phyloP scores from a whole-genome alignment of 1,140 invertebrate species.

The Atta colombica region DNA sequence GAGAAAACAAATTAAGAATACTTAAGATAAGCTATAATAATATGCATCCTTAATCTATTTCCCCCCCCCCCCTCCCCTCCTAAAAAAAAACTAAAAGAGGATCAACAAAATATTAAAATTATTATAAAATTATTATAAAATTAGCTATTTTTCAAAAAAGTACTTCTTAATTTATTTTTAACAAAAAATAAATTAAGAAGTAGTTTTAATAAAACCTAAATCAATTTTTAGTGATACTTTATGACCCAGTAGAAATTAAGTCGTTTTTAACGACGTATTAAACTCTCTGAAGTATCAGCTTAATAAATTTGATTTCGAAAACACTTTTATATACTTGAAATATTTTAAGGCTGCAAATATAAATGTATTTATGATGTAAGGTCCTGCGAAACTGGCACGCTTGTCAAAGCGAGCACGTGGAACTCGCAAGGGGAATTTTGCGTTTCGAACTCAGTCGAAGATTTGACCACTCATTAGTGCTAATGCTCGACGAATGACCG shows the following conservation, averaged over 20 bases:
- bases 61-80: no score
- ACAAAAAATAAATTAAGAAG: no score
- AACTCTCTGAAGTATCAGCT: background rate
- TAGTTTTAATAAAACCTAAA: no score
- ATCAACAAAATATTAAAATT: no score
- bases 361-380: background rate
- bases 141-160: no score
- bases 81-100: no score
- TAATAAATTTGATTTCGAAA: background rate
- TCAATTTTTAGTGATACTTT: no score
- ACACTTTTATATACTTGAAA: background rate
- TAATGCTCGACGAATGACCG: slow-evolving; percentile 70
- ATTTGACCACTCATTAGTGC: slow-evolving; percentile 69
- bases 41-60: no score
- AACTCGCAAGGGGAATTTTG: slow-evolving; percentile 17
- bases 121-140: no score
- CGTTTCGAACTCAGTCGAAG: slow-evolving; percentile 24
- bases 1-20: no score
- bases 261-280: background rate
- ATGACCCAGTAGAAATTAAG: background rate
- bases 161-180: no score
- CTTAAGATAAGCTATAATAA: no score
- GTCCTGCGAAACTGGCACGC: background rate
- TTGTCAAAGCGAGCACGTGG: slow-evolving; percentile 22
- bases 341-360: slow-evolving; percentile 1